A percentile compares a stretch with the other conserved stretches of the same genome.
These are phyloP conservation scores for Drosophila trapezifrons DNA, from an alignment of 1,140 invertebrate genomes.

Conservation along the genomic window DNA sequence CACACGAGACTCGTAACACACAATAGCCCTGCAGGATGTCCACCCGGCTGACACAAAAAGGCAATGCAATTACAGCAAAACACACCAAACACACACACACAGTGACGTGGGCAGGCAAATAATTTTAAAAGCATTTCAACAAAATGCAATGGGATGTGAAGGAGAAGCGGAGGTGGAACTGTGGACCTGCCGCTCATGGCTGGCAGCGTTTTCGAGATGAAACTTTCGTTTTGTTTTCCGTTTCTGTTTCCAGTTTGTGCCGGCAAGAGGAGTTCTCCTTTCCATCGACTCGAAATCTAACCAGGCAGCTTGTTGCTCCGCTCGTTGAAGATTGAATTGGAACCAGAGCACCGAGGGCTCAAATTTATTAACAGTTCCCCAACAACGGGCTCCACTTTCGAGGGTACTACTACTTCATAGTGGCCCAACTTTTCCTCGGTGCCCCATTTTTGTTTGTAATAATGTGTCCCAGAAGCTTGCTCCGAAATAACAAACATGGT, in stretches of 20 bases:
- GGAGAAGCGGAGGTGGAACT: neutral
- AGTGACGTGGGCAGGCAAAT: constrained; percentile 60
- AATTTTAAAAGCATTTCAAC: constrained; percentile 75
- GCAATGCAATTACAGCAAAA: constrained; percentile 72
- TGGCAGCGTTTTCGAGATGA: constrained; percentile 15
- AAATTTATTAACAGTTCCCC: constrained; percentile 39
- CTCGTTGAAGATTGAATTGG: constrained; percentile 37
- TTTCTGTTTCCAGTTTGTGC: neutral
- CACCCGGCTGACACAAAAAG: constrained; percentile 56
- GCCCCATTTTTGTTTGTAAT: constrained; percentile 40
- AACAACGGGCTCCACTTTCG: constrained; percentile 32
- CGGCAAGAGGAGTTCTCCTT: neutral
- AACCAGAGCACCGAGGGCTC: constrained; percentile 18
- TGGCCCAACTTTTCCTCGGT: constrained; percentile 22
- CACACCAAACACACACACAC: constrained; percentile 14
- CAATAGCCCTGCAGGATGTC: constrained; percentile 37
- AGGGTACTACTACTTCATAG: constrained; percentile 37
- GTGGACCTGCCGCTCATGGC: neutral
- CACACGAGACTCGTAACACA: constrained; percentile 30
- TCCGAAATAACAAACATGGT: constrained; percentile 40
- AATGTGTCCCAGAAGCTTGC: constrained; percentile 45
- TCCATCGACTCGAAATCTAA: constrained; percentile 35
- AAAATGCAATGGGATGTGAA: constrained; percentile 59
- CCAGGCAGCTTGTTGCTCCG: constrained; percentile 15
- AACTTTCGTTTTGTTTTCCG: constrained; percentile 27